phyloP scores from a whole-genome alignment of 1,140 invertebrate species.

The Penaeus indicus region DNA sequence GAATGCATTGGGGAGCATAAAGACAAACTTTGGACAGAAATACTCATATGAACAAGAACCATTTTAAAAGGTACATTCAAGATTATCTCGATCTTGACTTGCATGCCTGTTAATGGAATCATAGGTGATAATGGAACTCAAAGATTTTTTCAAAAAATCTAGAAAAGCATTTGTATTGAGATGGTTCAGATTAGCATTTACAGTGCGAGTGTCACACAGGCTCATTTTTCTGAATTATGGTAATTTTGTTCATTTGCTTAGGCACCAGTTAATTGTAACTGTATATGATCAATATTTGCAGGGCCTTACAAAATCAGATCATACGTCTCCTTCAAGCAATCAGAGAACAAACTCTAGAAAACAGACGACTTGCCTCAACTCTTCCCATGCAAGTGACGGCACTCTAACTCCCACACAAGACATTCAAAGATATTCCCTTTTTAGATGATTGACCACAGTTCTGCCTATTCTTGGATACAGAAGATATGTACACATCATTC shows the following conservation, averaged over 20 bases:
- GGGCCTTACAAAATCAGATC: conserved; percentile 56
- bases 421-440: conserved; percentile 74
- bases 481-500: conserved; percentile 97
- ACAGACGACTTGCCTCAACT: conserved; percentile 80
- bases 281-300: conserved; percentile 32
- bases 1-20: too few species aligned
- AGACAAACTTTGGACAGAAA: too few species aligned
- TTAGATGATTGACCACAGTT: conserved; percentile 92
- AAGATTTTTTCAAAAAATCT: too few species aligned
- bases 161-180: too few species aligned
- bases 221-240: too few species aligned
- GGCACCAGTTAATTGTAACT: not conserved
- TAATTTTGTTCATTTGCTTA: not conserved
- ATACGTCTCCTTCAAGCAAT: conserved; percentile 64
- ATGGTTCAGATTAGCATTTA: too few species aligned
- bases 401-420: conserved; percentile 86
- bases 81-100: too few species aligned
- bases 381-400: conserved; percentile 86
- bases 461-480: conserved; percentile 96
- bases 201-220: too few species aligned
- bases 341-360: conserved; percentile 60
- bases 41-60: too few species aligned
- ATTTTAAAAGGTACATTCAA: too few species aligned
- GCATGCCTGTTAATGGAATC: too few species aligned
- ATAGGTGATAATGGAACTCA: too few species aligned